Evolutionary conservation across 2,113 vertebrate genomes (phyloP).

Genomic region (Antechinus stuartii): DNA sequence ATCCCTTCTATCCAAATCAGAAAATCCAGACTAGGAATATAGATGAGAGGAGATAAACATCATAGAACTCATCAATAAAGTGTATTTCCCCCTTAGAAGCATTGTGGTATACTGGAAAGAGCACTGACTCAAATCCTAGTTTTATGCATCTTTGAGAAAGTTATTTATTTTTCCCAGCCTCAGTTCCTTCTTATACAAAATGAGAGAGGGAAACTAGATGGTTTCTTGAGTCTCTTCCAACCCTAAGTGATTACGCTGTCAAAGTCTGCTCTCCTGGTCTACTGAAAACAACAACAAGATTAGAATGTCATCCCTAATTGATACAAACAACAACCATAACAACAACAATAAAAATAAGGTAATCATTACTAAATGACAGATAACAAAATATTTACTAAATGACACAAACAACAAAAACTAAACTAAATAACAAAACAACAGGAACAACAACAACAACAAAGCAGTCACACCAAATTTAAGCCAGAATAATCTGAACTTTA

Average conservation of each 20-base stretch:
- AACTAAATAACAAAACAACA: not conserved
- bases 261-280: not conserved
- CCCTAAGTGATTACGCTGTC: not conserved
- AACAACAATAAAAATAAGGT: not conserved
- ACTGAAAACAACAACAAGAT: not conserved
- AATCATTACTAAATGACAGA: too few relatives aligned
- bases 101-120: not conserved
- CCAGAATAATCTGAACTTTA: slow-evolving; percentile 45
- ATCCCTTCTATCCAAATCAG: not conserved
- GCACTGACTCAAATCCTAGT: not conserved
- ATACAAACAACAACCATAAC: not conserved
- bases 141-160: not conserved
- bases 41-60: not conserved
- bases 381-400: not conserved
- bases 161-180: not conserved
- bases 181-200: not conserved
- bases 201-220: not conserved
- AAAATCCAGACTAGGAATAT: not conserved
- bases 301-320: not conserved
- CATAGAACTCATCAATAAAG: not conserved
- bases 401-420: not conserved
- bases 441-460: not conserved
- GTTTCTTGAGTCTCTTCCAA: not conserved
- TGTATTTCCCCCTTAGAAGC: not conserved
- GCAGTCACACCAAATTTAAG: not conserved